Evolutionary conservation across 37 sponge, comb jelly and placozoan genomes (phyloP), one percentile per base, ranked within the genome.

Genomic region (Hormiphora californensis): DNA sequence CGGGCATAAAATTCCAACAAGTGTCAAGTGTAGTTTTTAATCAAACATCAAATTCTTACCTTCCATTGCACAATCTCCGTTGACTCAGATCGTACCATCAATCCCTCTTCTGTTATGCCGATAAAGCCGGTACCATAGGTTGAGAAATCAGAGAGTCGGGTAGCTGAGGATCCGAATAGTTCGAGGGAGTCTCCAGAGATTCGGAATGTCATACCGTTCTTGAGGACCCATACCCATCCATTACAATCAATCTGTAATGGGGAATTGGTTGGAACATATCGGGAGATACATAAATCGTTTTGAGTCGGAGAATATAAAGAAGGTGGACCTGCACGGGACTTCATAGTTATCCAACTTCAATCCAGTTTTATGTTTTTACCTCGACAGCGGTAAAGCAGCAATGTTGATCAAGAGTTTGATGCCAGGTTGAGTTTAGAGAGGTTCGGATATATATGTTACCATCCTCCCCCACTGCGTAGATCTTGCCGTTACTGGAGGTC

Each of bases 401-500:
- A 28, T 32, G 44, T 7, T 40, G n/a, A 30, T 33, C 41, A 8
- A 73, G 81, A n/a, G 81, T 73, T 12, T 28, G 41, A 28, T 73
- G 81, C 81, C 81, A 73, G 81, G 40, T 36, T 43, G 40, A 43
- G 19, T n/a, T 43, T 27, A 73, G 32, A 27, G 28, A 43, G 81
- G 23, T 73, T 46, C 81, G 35, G 28, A 41, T 28, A 30, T 73
- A 73, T 43, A 73, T n/a, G 23, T 39, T 5, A 19, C 81, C 81
- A 41, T 73, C 81, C 59, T 57, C 59, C 43, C 81, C 81, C 25
- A 73, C 81, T 11, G 36, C 81, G 46, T 73, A 73, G 46, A 73
- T 33, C 22, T 27, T 33, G 0, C 81, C 81, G 1, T 43, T 43
- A 23, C 28, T 1, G n/a, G 39, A 8, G 11, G 35, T 33, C 9